Base-by-base conservation (phyloP, 2,113 vertebrate species). In the Phylloscopus trochilus region DNA sequence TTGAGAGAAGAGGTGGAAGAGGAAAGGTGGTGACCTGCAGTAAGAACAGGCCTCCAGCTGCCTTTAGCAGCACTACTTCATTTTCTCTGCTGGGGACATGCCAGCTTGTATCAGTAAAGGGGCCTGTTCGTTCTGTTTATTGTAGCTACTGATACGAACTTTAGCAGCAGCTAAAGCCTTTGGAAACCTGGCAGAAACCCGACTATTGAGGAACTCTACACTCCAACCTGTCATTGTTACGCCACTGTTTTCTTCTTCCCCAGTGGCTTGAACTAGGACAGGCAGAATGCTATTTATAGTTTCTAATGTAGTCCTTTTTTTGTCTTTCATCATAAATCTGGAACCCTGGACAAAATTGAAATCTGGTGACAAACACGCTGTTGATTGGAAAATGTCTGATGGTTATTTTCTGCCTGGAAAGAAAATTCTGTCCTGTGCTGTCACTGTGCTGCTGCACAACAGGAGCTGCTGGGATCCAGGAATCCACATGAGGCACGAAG, bases 201-300 rank as follows among this genome's bases (percentile, higher is more conserved):
- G 24, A 31, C 95, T 97, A 13, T 90, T 92, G 91, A 91, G 90
- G 93, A 96, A 91, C 88, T 86, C 89, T 69, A 72, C 23, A 4
- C 76, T 89, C 51, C 4, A 4, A 70, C 1, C 13, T 83, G 85
- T 52, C 35, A 2, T 70, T 95, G 86, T 88, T 86, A 94, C 8
- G 0, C 87, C 85, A 59, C 68, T 23, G 20, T 67, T 91, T 85
- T 90, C 87, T 79, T 86, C 78, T 76, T 96, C 95, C 95, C 95
- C 67, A 77, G 95, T 70, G 94, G 96, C 95, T 83, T 97, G 94
- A 97, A 97, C 94, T 97, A 97, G 95, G 93, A 97, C 95, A 95
- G 75, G 63, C 82, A 83, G 82, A 92, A 80, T 12, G 75, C 94
- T 96, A 96, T 97, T 96, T 88, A 95, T 97, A 96, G 87, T 80